Conservation (phyloP, 1,140 invertebrate genomes). For the Acromyrmex echinatior region DNA sequence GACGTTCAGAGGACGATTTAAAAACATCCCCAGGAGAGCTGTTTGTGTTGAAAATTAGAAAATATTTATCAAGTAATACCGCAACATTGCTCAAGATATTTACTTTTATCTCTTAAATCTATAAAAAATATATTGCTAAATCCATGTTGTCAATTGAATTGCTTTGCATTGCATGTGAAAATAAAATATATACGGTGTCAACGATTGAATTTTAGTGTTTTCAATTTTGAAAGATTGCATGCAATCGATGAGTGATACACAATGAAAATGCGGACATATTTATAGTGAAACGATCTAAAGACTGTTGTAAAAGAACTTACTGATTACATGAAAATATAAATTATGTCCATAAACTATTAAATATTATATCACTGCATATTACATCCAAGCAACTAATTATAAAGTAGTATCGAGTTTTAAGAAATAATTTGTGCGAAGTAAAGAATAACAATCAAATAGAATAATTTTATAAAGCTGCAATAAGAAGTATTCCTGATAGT, state of each 20-base stretch:
- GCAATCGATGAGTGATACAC: neutral
- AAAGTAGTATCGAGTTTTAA: neutral
- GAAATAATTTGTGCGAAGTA: constrained; percentile 10
- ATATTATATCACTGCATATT: neutral
- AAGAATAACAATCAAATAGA: neutral
- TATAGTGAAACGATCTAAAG: neutral
- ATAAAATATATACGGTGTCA: neutral
- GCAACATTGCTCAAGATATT: neutral
- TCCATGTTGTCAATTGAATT: neutral
- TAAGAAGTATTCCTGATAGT: neutral
- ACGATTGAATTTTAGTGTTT: neutral
- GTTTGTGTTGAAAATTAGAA: neutral
- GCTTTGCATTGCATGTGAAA: too few species aligned
- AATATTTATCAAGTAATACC: neutral
- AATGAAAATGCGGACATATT: neutral
- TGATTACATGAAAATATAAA: neutral
- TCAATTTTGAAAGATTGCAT: neutral
- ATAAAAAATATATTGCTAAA: neutral
- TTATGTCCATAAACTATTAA: neutral
- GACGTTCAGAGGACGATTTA: too few species aligned
- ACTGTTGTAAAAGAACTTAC: neutral
- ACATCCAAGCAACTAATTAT: neutral
- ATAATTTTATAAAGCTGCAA: constrained; percentile 25
- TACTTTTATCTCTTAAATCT: neutral
- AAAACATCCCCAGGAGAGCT: too few species aligned